Percentiles rank a stretch among this genome's conserved stretches.
Evolutionary conservation across 2,888 invertebrate species (phyloP).

Genomic region (Syrphus vitripennis): DNA sequence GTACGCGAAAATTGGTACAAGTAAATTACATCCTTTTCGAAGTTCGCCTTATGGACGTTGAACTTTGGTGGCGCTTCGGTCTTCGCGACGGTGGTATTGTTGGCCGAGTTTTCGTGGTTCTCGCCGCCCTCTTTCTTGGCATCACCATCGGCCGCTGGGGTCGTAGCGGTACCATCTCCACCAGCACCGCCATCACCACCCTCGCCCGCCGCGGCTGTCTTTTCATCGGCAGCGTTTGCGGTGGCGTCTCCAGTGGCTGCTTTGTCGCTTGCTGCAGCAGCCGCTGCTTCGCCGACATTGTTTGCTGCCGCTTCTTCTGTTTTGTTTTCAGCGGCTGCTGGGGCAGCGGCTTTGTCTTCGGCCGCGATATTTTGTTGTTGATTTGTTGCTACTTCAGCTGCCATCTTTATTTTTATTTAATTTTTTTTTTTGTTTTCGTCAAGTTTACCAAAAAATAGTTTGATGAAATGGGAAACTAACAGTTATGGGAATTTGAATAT

Average conservation of each 20-base stretch:
- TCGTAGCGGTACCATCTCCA: conserved; percentile 76
- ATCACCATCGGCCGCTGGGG: conserved; percentile 77
- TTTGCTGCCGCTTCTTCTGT: conserved; percentile 82
- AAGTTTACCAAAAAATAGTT: conserved; percentile 47
- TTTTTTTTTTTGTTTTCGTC: conserved; percentile 28
- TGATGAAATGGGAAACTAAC: conserved; percentile 26
- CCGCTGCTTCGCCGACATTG: conserved; percentile 78
- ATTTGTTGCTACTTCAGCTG: conserved; percentile 88
- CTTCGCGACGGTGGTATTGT: conserved; percentile 81
- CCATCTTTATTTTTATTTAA: conserved; percentile 82
- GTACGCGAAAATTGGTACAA: conserved; percentile 96
- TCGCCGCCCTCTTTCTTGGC: conserved; percentile 81
- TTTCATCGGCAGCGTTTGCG: conserved; percentile 73
- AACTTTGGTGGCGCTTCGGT: conserved; percentile 88
- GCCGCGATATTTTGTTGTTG: conserved; percentile 81
- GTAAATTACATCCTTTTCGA: conserved; percentile 95
- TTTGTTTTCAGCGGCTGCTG: conserved; percentile 80
- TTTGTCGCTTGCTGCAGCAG: conserved; percentile 78
- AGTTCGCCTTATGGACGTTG: conserved; percentile 92
- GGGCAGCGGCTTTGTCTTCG: conserved; percentile 73
- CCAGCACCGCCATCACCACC: conserved; percentile 80
- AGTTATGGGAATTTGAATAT: conserved; percentile 34
- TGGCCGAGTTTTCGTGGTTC: conserved; percentile 81
- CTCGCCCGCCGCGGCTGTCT: conserved; percentile 48
- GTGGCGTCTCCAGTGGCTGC: conserved; percentile 66